Evolutionary conservation across 2,888 invertebrate species (phyloP), one percentile per base, ranked within the genome.

Genomic region (Perizoma flavofasciatum): DNA sequence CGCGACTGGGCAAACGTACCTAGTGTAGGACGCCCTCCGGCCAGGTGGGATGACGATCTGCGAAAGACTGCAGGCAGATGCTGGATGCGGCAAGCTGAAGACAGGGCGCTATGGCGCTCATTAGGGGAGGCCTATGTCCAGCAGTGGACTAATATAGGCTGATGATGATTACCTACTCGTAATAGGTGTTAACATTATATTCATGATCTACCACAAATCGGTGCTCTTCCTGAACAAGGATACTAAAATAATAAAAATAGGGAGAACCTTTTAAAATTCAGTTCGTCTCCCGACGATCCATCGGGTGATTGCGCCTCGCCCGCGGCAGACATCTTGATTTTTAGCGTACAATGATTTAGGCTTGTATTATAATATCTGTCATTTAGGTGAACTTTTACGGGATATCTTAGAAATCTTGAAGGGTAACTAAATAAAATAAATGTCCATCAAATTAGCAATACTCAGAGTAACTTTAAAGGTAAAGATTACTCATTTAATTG

Each of bases 291-390:
- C 69, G 67, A 63, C 86, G 75, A 83, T 86, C 79, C 77, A 72
- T 78, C 85, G 86, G 77, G 72, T 75, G 83, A 84, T 82, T 85
- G 85, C 80, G 73, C 69, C 75, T 66, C 75, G 79, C 72, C 66
- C 63, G 67, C 63, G 69, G 76, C 71, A 69, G 71, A 74, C 74
- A 68, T 68, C 66, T 68, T 69, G 56, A 49, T 63, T 63, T 66
- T 62, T 65, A 56, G 52, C 59, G 58, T 44, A 52, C 57, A 49
- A 9, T 48, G 57, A 60, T 59, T 58, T 60, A n/a, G n/a, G n/a
- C n/a, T n/a, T n/a, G n/a, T n/a, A n/a, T n/a, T n/a, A n/a, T n/a
- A n/a, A n/a, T n/a, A n/a, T n/a, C n/a, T n/a, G n/a, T n/a, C n/a
- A n/a, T n/a, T n/a, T n/a, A 63, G 10, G 40, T 32, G 40, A 55